These are phyloP conservation scores for Halesus radiatus DNA, from an alignment of 1,140 invertebrate genomes.

Conservation along the genomic window DNA sequence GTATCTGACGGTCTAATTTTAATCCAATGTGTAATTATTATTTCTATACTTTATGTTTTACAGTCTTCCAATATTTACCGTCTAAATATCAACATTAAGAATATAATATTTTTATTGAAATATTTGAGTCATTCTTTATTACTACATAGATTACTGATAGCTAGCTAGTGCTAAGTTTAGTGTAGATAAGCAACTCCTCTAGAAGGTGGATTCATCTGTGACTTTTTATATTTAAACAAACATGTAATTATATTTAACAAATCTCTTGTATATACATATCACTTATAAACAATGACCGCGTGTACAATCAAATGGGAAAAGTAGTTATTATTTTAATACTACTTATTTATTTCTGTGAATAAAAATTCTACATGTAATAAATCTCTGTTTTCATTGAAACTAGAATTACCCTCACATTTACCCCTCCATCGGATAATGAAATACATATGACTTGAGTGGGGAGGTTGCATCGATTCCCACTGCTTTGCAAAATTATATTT, in stretches of 20 bases:
- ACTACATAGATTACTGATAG: slow-evolving; percentile 9
- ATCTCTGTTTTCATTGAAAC: slow-evolving; percentile 14
- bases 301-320: slow-evolving; percentile 21
- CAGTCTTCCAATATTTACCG: slow-evolving; percentile 40
- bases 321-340: not conserved
- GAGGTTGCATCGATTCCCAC: no score
- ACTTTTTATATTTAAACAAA: slow-evolving; percentile 27
- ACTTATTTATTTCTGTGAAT: slow-evolving; percentile 24
- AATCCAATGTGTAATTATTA: not conserved
- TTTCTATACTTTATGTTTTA: slow-evolving; percentile 21
- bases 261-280: not conserved
- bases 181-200: not conserved
- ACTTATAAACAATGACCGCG: slow-evolving; percentile 15
- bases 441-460: no score
- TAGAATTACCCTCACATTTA: not conserved
- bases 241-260: slow-evolving; percentile 26
- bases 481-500: no score
- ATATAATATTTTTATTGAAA: slow-evolving; percentile 31
- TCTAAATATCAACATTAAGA: slow-evolving; percentile 20
- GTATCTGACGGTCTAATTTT: not conserved
- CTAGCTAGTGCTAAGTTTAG: not conserved
- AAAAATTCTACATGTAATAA: slow-evolving; percentile 1
- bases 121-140: slow-evolving; percentile 39
- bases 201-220: not conserved
- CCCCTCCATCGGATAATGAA: no score